phyloP scores from a whole-genome alignment of 2,797 vertebrate species.

The Aeoliscus strigatus region DNA sequence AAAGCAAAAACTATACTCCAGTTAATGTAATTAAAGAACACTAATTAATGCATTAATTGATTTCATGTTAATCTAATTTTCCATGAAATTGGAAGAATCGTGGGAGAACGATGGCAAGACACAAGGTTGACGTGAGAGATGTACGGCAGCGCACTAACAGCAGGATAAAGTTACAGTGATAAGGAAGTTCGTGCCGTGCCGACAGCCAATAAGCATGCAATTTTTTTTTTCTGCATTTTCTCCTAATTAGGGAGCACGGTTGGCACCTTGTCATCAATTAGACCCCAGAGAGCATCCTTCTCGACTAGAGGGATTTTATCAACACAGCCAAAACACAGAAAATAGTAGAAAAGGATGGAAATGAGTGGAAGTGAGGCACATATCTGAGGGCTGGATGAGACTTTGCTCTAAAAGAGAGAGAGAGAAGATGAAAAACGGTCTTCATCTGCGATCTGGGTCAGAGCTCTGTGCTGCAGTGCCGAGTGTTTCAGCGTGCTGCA shows the following conservation, averaged over 20 bases:
- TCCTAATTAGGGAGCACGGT: slow-evolving; percentile 51
- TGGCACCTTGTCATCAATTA: slow-evolving; percentile 36
- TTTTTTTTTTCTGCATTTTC: no score
- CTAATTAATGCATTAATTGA: slow-evolving; percentile 82
- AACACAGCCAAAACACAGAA: slow-evolving; percentile 28
- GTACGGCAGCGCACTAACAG: not conserved
- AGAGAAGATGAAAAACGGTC: slow-evolving; percentile 59
- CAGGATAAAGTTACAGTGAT: slow-evolving; percentile 12
- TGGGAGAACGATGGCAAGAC: slow-evolving; percentile 40
- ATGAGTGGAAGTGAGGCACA: slow-evolving; percentile 49
- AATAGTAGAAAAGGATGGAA: slow-evolving; percentile 42
- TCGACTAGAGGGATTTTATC: slow-evolving; percentile 35
- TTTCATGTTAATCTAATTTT: slow-evolving; percentile 79
- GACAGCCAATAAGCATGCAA: slow-evolving; percentile 16
- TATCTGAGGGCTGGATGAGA: slow-evolving; percentile 64
- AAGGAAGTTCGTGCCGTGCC: slow-evolving; percentile 35
- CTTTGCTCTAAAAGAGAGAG: slow-evolving; percentile 65
- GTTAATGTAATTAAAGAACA: slow-evolving; percentile 76
- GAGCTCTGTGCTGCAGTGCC: slow-evolving; percentile 52
- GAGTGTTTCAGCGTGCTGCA: slow-evolving; percentile 31
- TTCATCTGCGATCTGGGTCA: slow-evolving; percentile 71
- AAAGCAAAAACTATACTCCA: slow-evolving; percentile 68
- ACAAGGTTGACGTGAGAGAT: slow-evolving; percentile 36
- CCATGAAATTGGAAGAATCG: slow-evolving; percentile 67
- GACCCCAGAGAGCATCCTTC: slow-evolving; percentile 32